A percentile compares a stretch with the other conserved stretches of the same genome.
Evolutionary conservation across 2,797 vertebrate genomes (phyloP).

Genomic region (Aselliscus stoliczkanus): DNA sequence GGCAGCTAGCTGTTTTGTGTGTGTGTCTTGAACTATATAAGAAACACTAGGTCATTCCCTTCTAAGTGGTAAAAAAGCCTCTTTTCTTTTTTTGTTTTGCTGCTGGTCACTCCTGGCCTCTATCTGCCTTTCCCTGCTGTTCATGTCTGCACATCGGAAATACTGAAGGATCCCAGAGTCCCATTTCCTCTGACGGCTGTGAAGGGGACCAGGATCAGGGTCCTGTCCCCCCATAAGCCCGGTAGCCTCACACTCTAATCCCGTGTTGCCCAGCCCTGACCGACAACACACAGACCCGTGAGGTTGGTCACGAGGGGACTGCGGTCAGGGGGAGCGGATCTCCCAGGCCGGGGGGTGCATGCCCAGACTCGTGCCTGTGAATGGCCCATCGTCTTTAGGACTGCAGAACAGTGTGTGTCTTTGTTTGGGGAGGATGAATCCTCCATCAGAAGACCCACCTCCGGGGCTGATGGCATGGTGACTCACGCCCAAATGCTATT

Average conservation of each 20-base stretch:
- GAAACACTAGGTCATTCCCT: not conserved
- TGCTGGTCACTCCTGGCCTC: not conserved
- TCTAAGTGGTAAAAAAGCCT: not conserved
- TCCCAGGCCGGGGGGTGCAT: not conserved
- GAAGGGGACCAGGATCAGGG: not conserved
- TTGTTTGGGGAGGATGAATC: not conserved
- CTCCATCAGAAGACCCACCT: slow-evolving; percentile 13
- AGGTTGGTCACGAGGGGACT: not conserved
- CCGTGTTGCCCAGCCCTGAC: not conserved
- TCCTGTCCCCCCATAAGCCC: not conserved
- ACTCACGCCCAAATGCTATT: not conserved
- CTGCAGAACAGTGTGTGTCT: not conserved
- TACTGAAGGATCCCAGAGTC: not conserved
- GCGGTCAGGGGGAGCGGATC: fast-evolving
- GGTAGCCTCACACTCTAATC: not conserved
- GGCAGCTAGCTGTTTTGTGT: not conserved
- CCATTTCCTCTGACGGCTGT: fast-evolving
- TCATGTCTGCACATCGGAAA: fast-evolving
- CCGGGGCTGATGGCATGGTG: not conserved
- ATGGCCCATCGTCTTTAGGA: not conserved
- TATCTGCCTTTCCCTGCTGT: not conserved
- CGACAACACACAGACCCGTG: not conserved
- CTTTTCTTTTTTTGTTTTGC: not conserved
- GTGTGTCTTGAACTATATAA: not conserved
- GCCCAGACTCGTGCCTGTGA: not conserved